Evolutionary conservation across 2,113 vertebrate genomes (phyloP).

Genomic region (Phalacrocorax brasilianus): DNA sequence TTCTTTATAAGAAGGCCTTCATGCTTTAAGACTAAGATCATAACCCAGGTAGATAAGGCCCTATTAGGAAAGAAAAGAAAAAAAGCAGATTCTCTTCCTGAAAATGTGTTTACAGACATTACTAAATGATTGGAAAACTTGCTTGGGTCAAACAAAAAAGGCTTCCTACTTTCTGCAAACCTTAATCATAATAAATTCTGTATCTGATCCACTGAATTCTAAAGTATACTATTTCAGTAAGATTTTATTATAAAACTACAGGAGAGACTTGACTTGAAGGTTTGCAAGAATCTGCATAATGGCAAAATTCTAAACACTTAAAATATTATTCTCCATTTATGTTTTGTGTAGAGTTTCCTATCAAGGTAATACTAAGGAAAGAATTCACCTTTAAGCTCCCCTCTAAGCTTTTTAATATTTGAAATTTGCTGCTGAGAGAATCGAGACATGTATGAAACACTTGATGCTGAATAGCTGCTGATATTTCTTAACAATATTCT

Average conservation of each 20-base stretch:
- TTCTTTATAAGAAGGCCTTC: neutral
- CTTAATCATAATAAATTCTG: neutral
- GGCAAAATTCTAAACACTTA: neutral
- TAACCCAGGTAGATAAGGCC: neutral
- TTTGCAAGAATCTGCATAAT: neutral
- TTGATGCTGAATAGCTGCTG: neutral
- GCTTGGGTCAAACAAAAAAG: neutral
- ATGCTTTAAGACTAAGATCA: neutral
- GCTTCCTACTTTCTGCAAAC: neutral
- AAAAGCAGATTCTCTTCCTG: neutral
- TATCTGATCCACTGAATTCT: neutral
- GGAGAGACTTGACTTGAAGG: neutral
- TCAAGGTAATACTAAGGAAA: neutral
- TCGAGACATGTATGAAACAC: neutral
- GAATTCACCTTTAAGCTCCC: neutral
- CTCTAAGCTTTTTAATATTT: neutral
- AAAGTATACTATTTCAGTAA: neutral
- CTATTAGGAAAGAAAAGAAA: neutral
- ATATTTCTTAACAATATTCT: neutral
- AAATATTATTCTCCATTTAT: neutral
- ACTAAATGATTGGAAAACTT: neutral
- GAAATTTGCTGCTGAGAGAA: neutral
- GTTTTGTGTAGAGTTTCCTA: neutral
- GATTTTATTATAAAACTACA: neutral
- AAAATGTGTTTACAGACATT: neutral